Evolutionary conservation across 2,888 invertebrate genomes (phyloP).

Genomic region (Platycheirus rosarum): DNA sequence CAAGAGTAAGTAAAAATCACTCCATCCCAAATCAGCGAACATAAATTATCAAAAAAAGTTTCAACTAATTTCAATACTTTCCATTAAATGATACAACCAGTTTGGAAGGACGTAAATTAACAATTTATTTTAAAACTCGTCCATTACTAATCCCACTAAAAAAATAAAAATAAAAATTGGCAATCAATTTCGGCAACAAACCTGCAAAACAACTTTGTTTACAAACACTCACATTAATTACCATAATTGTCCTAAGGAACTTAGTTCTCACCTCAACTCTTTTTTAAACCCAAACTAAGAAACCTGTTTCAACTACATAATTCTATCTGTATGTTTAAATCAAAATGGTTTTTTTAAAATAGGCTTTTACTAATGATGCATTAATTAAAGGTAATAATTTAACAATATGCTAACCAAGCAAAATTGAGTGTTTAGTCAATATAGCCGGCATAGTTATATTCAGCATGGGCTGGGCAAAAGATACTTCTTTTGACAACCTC

Average conservation of each 20-base stretch:
- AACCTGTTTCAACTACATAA: slow-evolving; percentile 10
- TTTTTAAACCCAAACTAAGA: background rate
- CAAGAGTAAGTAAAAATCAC: too few species aligned
- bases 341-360: background rate
- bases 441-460: too few species aligned
- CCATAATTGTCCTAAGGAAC: slow-evolving; percentile 12
- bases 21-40: too few species aligned
- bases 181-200: slow-evolving; percentile 4
- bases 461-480: too few species aligned
- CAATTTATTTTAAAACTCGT: background rate
- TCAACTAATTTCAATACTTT: background rate
- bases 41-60: background rate
- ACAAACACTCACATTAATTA: slow-evolving; percentile 18
- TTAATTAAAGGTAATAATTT: background rate
- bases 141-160: slow-evolving; percentile 6
- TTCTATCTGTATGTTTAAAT: slow-evolving; percentile 1
- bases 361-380: background rate
- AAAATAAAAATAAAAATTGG: slow-evolving; percentile 1
- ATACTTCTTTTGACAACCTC: too few species aligned
- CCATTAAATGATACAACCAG: slow-evolving; percentile 5
- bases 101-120: background rate
- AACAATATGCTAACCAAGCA: background rate
- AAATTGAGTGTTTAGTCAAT: background rate
- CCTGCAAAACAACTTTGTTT: slow-evolving; percentile 36
- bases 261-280: slow-evolving; percentile 1